Percentiles rank a stretch among this genome's conserved stretches.
Evolutionary conservation across 2,797 vertebrate genomes (phyloP).

Genomic region (Hapalemur alaotrensis): DNA sequence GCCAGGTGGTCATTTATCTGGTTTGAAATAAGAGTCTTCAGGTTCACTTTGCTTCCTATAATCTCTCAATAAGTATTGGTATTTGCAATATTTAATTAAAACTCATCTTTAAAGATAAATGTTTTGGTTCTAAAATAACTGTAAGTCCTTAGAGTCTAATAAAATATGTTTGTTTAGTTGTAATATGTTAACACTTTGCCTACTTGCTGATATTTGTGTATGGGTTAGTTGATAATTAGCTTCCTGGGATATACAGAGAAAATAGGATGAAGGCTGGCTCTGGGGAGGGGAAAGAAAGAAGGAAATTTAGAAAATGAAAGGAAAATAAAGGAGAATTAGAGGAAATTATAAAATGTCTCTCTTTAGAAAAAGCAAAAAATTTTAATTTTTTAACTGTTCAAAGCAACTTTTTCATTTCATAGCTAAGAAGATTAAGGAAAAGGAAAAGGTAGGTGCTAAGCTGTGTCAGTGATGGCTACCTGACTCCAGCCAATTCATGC

Average conservation of each 20-base stretch:
- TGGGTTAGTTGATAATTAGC: background rate
- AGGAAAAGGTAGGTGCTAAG: background rate
- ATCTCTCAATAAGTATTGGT: background rate
- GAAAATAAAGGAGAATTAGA: background rate
- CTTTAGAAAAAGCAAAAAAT: background rate
- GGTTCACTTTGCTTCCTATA: background rate
- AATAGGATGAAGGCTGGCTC: background rate
- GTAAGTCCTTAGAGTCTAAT: background rate
- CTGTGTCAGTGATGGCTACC: background rate
- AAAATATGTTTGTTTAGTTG: background rate
- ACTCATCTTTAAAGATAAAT: background rate
- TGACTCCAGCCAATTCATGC: background rate
- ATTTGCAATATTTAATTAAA: background rate
- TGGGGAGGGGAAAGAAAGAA: background rate
- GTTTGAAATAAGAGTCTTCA: background rate
- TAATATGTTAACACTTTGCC: background rate
- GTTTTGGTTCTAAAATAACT: background rate
- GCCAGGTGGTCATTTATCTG: background rate
- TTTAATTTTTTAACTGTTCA: background rate
- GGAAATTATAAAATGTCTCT: background rate
- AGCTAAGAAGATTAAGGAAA: background rate
- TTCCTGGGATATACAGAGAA: background rate
- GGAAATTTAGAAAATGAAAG: background rate
- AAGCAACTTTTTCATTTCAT: background rate
- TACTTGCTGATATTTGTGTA: background rate